These are phyloP conservation scores for Pantala flavescens DNA, from an alignment of 1,140 invertebrate species.

Conservation along the genomic window DNA sequence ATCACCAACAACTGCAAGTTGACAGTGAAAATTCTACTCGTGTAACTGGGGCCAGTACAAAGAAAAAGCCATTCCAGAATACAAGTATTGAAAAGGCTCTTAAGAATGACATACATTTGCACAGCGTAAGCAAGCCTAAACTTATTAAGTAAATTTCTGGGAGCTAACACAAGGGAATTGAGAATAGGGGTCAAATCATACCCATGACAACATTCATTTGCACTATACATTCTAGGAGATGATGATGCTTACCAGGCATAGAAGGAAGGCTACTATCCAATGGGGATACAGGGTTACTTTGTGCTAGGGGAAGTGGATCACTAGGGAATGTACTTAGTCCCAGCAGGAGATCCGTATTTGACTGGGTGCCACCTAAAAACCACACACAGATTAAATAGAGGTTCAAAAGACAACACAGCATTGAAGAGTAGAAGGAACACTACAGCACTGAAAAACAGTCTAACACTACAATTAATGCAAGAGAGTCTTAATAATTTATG, in stretches of 20 bases:
- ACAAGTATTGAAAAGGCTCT: not conserved
- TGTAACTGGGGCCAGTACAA: not conserved
- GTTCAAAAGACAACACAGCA: not conserved
- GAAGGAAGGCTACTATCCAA: not conserved
- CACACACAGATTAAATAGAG: not conserved
- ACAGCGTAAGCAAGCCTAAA: not conserved
- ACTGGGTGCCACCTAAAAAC: not conserved
- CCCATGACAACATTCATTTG: not conserved
- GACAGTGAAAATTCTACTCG: not conserved
- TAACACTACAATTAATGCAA: too few species aligned
- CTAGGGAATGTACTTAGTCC: not conserved
- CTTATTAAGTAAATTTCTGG: not conserved
- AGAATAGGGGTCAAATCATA: too few species aligned
- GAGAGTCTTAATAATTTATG: too few species aligned
- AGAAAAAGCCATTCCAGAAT: not conserved
- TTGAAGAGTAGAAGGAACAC: too few species aligned
- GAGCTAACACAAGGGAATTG: too few species aligned
- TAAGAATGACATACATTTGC: not conserved
- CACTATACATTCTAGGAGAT: not conserved
- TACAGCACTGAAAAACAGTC: too few species aligned
- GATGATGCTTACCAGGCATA: not conserved
- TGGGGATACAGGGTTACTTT: not conserved
- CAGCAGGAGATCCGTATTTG: not conserved
- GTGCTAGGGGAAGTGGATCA: not conserved
- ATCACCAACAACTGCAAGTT: not conserved